Evolutionary conservation across 2,888 invertebrate species (phyloP), one percentile per base, ranked within the genome.

Genomic region (Choristoneura rosaceana): DNA sequence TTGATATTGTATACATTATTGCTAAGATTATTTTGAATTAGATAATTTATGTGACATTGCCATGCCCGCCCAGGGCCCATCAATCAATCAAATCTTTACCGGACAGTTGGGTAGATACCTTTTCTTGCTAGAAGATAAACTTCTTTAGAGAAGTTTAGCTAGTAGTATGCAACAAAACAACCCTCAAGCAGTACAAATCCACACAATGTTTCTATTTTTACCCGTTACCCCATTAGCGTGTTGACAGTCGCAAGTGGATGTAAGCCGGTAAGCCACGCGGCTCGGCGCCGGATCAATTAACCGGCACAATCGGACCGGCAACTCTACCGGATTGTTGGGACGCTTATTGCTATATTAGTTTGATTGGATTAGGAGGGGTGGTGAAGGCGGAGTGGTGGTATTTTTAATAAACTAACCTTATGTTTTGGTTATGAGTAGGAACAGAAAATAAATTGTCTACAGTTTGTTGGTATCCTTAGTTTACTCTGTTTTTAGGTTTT

Each of bases 151-250:
- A n/a, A n/a, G n/a, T n/a, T n/a, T n/a, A n/a, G n/a, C 47, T 52
- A 47, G n/a, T 47, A n/a, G 3, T 5, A 47, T 52, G 15, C 15
- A 58, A 58, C 8, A 33, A 14, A 58, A 33, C 12, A 58, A 33
- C 14, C 9, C 55, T 58, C 25, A 58, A 52, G 52, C 17, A 38
- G 52, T 15, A 52, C 52, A 52, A 52, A 52, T 50, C 33, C 41
- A 45, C 63, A 59, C 66, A 67, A 71, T 73, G 69, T 73, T 64
- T 61, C 69, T 55, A 69, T 73, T 69, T 61, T 55, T 45, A 59
- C 67, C 63, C 64, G 34, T 38, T 61, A 41, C 59, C 73, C 62
- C 17, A 69, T 73, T 73, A 64, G 43, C 34, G 43, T 55, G n/a
- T 47, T 17, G 60, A 34, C 60, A 43, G 61, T 25, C 15, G 70